Evolutionary conservation across 2,113 vertebrate species (phyloP), one percentile per base, ranked within the genome.

Genomic region (Phalacrocorax brasilianus): DNA sequence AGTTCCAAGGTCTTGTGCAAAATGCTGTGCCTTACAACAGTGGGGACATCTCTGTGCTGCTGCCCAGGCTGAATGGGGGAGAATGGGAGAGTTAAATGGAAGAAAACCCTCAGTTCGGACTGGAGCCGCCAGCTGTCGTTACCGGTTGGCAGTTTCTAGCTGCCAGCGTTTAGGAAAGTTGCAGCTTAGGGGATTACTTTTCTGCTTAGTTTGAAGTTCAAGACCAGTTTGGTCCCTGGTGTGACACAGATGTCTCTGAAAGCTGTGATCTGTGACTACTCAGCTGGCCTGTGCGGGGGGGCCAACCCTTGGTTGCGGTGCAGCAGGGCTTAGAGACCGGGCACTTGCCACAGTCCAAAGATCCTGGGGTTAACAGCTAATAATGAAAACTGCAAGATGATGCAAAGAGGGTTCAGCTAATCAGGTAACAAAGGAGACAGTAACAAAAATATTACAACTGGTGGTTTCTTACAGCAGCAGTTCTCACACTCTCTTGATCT

Each of bases 121-220:
- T 0, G 0, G 79, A 77, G 91, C 86, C 95, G 96, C 94, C 76
- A 89, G 49, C 76, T 91, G 79, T 73, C 0, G 0, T 93, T 95
- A 90, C 89, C 6, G 9, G 72, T 75, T 94, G 74, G 95, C 78
- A 70, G 85, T 38, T 87, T 22, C 55, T 61, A 61, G 78, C 94
- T 90, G 91, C 78, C 85, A 76, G 85, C 86, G 20, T 47, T 96
- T 87, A 63, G 86, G 70, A 89, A 85, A 93, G 76, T 92, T 91
- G 74, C 85, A 81, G 68, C 35, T 91, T 78, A 82, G n/a, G 74
- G 83, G 88, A 79, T 91, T 93, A 72, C 47, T 93, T 77, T 87
- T 62, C 49, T 93, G 27, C 78, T 93, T 89, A 58, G 50, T 70
- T 85, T 74, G 72, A 80, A 67, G 75, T 88, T 91, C 91, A 75